Evolutionary conservation across 2,113 vertebrate species (phyloP).

Genomic region (Pheucticus melanocephalus): DNA sequence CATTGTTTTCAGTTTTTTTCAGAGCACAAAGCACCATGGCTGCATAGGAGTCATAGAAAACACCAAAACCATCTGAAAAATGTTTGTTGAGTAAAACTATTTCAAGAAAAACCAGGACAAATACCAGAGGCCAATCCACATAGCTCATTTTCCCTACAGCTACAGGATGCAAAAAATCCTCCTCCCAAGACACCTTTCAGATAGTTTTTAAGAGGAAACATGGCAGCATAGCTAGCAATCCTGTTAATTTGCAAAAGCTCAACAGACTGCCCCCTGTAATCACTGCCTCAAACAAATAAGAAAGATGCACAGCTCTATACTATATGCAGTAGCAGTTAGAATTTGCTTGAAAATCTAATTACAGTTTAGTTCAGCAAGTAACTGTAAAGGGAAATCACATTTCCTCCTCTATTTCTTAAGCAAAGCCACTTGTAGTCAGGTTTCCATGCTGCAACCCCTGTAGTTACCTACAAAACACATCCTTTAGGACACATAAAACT

Average conservation of each 20-base stretch:
- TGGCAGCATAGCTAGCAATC: background rate
- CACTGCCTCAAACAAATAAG: background rate
- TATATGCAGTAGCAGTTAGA: background rate
- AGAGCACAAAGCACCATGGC: background rate
- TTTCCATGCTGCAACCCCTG: fast-evolving
- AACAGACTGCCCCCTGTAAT: background rate
- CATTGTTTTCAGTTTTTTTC: background rate
- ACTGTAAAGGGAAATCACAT: background rate
- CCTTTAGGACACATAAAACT: background rate
- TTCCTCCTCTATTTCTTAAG: background rate
- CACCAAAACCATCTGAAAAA: background rate
- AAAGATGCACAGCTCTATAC: background rate
- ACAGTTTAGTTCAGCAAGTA: background rate
- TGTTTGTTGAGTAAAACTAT: background rate
- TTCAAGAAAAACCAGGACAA: background rate
- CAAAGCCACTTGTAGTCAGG: background rate
- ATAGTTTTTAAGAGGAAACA: background rate
- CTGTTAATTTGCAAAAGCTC: background rate
- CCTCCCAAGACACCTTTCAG: background rate
- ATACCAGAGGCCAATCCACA: background rate
- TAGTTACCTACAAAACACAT: background rate
- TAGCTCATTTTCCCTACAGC: background rate
- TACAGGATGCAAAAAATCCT: background rate
- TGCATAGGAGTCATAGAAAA: background rate
- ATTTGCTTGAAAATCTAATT: background rate